phyloP scores from a whole-genome alignment of 2,113 vertebrate species.

The Chelonoidis abingdonii region DNA sequence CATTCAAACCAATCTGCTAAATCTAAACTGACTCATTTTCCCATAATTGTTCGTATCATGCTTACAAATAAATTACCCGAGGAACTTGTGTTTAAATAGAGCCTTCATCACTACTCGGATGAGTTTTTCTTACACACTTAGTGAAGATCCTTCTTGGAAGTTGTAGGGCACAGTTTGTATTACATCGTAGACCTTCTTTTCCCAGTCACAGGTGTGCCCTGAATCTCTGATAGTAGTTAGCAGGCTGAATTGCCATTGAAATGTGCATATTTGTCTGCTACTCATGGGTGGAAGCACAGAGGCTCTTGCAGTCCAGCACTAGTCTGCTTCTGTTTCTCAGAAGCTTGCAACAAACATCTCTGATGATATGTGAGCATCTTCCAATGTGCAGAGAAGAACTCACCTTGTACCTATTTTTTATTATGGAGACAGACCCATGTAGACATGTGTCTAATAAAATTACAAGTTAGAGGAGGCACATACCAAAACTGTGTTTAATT shows the following conservation, averaged over 20 bases:
- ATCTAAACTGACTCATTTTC: background rate
- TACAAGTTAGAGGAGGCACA: background rate
- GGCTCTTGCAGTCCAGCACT: background rate
- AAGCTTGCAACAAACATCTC: background rate
- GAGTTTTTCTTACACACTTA: background rate
- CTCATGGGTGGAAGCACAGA: background rate
- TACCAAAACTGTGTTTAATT: background rate
- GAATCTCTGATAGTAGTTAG: background rate
- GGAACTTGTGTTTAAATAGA: background rate
- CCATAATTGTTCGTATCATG: background rate
- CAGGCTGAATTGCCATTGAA: background rate
- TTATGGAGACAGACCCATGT: background rate
- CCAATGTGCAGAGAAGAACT: background rate
- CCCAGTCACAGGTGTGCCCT: background rate
- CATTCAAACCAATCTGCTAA: background rate
- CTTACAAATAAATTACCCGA: background rate
- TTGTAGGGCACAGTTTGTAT: background rate
- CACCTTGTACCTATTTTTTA: background rate
- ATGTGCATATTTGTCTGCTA: background rate
- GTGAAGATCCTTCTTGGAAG: background rate
- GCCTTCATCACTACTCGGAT: background rate
- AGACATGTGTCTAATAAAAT: background rate
- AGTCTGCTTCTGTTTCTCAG: background rate
- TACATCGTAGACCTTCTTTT: background rate
- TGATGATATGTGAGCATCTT: background rate